Evolutionary conservation across 2,797 vertebrate genomes (phyloP).

Genomic region (Cynopterus sphinx): DNA sequence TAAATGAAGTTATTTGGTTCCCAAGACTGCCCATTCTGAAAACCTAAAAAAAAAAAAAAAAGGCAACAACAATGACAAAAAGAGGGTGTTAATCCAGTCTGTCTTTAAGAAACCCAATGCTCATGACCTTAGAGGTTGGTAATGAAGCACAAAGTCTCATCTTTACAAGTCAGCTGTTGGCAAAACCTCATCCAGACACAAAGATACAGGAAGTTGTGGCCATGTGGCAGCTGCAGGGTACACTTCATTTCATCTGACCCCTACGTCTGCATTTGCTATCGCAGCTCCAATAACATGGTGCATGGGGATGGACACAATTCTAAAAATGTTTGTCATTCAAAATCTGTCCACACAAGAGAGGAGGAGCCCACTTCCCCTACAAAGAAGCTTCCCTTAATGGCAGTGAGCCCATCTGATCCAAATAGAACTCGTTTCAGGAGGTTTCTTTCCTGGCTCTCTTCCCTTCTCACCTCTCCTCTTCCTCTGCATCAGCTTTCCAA

Average conservation of each 20-base stretch:
- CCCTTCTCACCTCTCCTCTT: background rate
- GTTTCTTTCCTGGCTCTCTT: background rate
- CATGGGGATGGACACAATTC: background rate
- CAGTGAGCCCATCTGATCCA: background rate
- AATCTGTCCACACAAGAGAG: background rate
- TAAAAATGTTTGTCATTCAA: background rate
- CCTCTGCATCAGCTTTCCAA: background rate
- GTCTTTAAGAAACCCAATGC: background rate
- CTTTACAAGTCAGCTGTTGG: background rate
- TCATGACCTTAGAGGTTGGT: background rate
- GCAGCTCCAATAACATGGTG: background rate
- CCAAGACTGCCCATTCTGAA: background rate
- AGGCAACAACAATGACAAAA: background rate
- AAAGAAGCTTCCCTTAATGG: background rate
- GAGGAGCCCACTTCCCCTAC: background rate
- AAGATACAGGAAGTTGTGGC: background rate
- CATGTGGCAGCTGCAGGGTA: background rate
- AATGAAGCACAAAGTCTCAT: background rate
- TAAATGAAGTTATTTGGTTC: background rate
- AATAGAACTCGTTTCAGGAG: background rate
- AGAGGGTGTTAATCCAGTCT: background rate
- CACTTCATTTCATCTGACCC: background rate
- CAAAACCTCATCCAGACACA: background rate
- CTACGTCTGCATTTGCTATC: background rate
- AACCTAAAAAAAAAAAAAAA: background rate